phyloP scores from a whole-genome alignment of 2,113 vertebrate species.

The Aspiorhynchus laticeps region DNA sequence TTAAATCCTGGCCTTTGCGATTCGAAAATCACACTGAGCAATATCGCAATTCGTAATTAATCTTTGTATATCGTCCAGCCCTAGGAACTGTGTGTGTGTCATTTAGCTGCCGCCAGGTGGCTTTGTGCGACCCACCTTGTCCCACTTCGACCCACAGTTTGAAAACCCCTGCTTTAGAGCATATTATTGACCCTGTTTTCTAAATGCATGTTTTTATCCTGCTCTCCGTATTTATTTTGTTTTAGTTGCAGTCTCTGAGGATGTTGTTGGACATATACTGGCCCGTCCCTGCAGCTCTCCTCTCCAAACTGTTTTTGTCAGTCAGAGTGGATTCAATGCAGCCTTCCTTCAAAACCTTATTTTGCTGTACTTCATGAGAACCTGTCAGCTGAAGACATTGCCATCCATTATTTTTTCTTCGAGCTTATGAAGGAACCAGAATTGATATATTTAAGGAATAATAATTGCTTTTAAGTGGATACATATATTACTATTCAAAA shows the following conservation, averaged over 20 bases:
- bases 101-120: too few species aligned
- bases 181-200: not conserved
- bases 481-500: too few species aligned
- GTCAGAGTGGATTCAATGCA: not conserved
- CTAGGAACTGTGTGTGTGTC: too few species aligned
- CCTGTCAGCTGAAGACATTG: not conserved
- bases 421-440: not conserved
- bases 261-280: not conserved
- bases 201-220: slow-evolving; percentile 18
- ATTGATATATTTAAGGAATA: not conserved
- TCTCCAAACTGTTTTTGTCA: not conserved
- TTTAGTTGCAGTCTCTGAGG: slow-evolving; percentile 9
- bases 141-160: too few species aligned
- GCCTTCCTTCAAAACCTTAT: not conserved
- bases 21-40: too few species aligned
- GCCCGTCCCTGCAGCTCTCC: not conserved
- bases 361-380: not conserved
- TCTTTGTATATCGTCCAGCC: too few species aligned
- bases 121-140: too few species aligned
- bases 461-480: too few species aligned
- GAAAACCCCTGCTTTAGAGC: too few species aligned
- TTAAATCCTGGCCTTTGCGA: too few species aligned
- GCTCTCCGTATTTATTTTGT: slow-evolving; percentile 50
- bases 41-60: too few species aligned
- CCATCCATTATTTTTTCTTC: not conserved